Evolutionary conservation across 1,140 invertebrate species (phyloP).

Genomic region (Magallana angulata): DNA sequence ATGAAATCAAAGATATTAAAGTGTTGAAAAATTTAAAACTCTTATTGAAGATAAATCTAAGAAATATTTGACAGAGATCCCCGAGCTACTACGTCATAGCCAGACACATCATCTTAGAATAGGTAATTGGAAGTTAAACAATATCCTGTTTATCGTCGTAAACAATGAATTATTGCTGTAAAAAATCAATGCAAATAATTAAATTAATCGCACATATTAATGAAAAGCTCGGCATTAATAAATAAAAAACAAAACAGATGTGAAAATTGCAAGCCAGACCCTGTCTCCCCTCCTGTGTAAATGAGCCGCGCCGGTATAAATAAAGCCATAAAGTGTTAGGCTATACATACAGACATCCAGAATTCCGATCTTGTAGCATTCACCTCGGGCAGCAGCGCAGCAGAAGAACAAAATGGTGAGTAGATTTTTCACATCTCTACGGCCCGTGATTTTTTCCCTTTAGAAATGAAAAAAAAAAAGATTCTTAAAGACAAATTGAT

Average conservation of each 20-base stretch:
- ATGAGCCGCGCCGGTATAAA: neutral
- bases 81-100: too few relatives aligned
- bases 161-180: too few relatives aligned
- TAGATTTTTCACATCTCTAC: neutral
- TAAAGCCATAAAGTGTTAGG: neutral
- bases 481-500: neutral
- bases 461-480: neutral
- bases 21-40: too few relatives aligned
- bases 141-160: too few relatives aligned
- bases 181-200: neutral
- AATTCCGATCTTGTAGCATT: slow-evolving; percentile 12
- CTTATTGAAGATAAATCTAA: too few relatives aligned
- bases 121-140: too few relatives aligned
- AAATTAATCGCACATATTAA: neutral
- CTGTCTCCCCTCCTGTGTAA: neutral
- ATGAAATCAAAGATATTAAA: too few relatives aligned
- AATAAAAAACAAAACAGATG: neutral
- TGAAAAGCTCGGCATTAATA: neutral
- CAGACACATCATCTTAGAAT: too few relatives aligned
- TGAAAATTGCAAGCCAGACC: neutral
- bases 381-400: neutral
- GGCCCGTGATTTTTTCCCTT: neutral
- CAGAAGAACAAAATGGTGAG: neutral
- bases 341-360: too few relatives aligned
- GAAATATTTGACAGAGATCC: too few relatives aligned